These are phyloP conservation scores for Deladenus siricidicola DNA, from an alignment of 2,888 invertebrate genomes.

Conservation along the genomic window DNA sequence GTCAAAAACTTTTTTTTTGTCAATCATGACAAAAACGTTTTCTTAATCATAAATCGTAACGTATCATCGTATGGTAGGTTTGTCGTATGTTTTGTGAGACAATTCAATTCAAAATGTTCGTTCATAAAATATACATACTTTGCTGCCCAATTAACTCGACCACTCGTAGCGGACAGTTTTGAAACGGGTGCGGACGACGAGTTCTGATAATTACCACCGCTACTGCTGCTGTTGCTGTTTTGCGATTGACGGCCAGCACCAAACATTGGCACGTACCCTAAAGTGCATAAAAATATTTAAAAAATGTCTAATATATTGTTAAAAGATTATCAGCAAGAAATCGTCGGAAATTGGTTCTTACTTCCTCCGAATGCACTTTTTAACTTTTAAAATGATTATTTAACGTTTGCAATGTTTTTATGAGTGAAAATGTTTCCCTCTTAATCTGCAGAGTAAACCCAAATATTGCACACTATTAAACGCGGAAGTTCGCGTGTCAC, in stretches of 20 bases:
- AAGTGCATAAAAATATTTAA: neutral
- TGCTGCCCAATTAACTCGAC: slow-evolving; percentile 72
- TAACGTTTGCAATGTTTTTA: neutral
- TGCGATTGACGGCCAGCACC: slow-evolving; percentile 22
- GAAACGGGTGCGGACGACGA: slow-evolving; percentile 10
- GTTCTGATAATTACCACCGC: neutral
- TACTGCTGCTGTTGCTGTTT: slow-evolving; percentile 19
- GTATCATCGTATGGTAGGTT: no score
- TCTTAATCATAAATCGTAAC: no score
- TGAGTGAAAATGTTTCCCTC: no score
- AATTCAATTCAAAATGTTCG: no score
- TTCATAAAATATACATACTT: slow-evolving; percentile 60
- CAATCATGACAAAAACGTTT: no score
- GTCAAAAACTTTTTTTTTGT: no score
- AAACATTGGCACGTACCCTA: slow-evolving; percentile 38
- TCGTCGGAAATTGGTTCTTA: neutral
- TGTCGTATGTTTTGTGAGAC: no score
- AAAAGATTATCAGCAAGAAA: neutral
- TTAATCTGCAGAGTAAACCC: no score
- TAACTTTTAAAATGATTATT: neutral
- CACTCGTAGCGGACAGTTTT: slow-evolving; percentile 39
- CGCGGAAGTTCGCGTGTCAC: no score
- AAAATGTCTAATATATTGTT: no score
- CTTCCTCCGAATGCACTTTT: neutral
- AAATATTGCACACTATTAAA: no score